Percentiles rank a stretch among this genome's conserved stretches.
Evolutionary conservation across 2,888 invertebrate genomes (phyloP).

Genomic region (Auanema sp.): DNA sequence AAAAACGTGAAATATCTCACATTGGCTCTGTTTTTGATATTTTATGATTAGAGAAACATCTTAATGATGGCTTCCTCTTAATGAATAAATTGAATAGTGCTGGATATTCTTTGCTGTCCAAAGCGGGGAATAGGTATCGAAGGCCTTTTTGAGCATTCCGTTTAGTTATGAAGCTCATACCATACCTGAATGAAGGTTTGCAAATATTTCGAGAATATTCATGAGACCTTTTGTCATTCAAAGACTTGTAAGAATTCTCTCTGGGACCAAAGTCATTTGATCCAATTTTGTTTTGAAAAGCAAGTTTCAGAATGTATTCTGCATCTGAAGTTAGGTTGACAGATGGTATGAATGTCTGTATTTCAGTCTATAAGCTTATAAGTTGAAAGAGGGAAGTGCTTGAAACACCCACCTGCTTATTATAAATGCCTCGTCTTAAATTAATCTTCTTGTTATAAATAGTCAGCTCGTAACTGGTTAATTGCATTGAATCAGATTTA

Average conservation of each 20-base stretch:
- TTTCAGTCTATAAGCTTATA: constrained; percentile 9
- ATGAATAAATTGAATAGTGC: constrained; percentile 10
- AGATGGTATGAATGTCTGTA: constrained; percentile 16
- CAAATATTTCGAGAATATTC: neutral
- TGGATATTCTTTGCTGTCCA: constrained; percentile 12
- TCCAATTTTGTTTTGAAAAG: neutral
- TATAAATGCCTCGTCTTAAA: constrained; percentile 13
- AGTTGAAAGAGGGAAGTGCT: neutral
- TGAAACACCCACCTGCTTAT: constrained; percentile 5
- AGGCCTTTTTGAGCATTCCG: constrained; percentile 12
- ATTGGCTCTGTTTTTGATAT: neutral
- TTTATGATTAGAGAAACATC: neutral
- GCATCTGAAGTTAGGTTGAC: constrained; percentile 7
- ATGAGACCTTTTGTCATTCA: constrained; percentile 11
- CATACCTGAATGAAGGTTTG: constrained; percentile 5
- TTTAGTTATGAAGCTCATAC: constrained; percentile 8
- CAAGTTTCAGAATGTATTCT: constrained; percentile 12
- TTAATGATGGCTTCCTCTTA: neutral
- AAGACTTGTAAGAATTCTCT: constrained; percentile 3
- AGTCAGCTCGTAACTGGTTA: neutral
- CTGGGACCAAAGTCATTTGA: constrained; percentile 2
- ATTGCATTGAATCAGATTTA: neutral
- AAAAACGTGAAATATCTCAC: neutral
- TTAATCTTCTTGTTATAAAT: neutral
- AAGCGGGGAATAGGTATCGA: constrained; percentile 16